Conservation (phyloP, 2,797 vertebrate genomes). For the Lithobates pipiens region DNA sequence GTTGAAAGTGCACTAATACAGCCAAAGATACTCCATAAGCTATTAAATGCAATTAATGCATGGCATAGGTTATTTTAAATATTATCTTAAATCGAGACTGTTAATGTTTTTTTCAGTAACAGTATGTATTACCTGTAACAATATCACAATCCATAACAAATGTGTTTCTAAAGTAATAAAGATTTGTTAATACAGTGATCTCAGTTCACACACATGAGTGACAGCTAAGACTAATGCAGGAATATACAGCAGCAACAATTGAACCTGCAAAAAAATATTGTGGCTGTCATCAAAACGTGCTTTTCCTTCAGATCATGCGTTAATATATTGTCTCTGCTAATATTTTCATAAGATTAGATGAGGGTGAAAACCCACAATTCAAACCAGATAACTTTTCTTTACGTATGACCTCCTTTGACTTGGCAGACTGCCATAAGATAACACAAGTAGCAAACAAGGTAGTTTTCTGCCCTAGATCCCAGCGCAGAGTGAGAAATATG, state of each 20-base stretch:
- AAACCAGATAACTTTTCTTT: constrained; percentile 55
- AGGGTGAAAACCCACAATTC: constrained; percentile 48
- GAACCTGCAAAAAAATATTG: constrained; percentile 43
- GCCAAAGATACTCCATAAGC: too few species aligned
- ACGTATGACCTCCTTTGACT: constrained; percentile 57
- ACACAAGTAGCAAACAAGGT: not conserved
- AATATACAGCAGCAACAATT: constrained; percentile 28
- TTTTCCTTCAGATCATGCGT: constrained; percentile 37
- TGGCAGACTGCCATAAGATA: constrained; percentile 54
- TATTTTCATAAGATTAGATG: constrained; percentile 56
- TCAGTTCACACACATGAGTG: not conserved
- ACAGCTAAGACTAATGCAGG: constrained; percentile 22
- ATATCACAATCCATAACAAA: constrained; percentile 15
- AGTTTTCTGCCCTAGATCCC: not conserved
- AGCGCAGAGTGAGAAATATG: not conserved
- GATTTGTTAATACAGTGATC: not conserved
- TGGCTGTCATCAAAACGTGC: constrained; percentile 45
- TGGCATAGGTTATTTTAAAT: not conserved
- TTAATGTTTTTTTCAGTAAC: constrained; percentile 10
- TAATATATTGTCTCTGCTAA: constrained; percentile 62
- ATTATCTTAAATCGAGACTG: not conserved
- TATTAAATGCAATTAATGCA: not conserved
- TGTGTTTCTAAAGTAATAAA: constrained; percentile 3
- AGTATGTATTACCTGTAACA: not conserved
- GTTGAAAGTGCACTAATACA: too few species aligned